Conservation (phyloP, 2,888 invertebrate species). For the Agrochola lychnidis region DNA sequence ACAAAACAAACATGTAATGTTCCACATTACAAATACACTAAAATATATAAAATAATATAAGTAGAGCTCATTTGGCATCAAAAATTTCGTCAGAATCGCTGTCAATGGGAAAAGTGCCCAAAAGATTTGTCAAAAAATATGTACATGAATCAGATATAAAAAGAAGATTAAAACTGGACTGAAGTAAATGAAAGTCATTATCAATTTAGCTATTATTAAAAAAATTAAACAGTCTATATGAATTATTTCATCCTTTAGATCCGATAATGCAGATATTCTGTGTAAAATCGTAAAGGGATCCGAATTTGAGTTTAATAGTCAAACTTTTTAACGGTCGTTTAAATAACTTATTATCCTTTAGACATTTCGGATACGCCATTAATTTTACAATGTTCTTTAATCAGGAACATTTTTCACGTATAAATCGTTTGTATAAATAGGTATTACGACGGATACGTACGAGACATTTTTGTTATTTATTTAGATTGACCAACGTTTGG, state of each 20-base stretch:
- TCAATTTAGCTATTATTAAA: neutral
- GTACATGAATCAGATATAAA: neutral
- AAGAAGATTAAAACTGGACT: neutral
- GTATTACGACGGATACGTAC: neutral
- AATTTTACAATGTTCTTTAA: constrained; percentile 34
- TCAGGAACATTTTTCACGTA: constrained; percentile 29
- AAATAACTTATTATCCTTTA: constrained; percentile 61
- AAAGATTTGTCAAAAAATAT: neutral
- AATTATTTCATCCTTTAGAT: constrained; percentile 42
- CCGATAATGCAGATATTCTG: constrained; percentile 59
- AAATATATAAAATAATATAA: neutral
- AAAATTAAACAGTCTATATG: constrained; percentile 13
- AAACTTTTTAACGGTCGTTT: constrained; percentile 66
- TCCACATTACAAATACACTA: neutral
- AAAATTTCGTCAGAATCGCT: neutral
- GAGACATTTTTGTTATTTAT: too few species aligned
- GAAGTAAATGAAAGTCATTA: neutral
- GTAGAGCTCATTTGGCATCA: neutral
- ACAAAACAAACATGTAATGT: neutral
- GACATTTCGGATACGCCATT: constrained; percentile 52
- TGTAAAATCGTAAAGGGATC: constrained; percentile 62
- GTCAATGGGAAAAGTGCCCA: neutral
- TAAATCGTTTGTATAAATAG: constrained; percentile 15
- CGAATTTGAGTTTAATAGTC: constrained; percentile 62
- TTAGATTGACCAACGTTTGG: too few species aligned